A percentile compares a stretch with the other conserved stretches of the same genome.
Evolutionary conservation across 1,140 invertebrate genomes (phyloP).

Genomic region (Drosophila serrata): DNA sequence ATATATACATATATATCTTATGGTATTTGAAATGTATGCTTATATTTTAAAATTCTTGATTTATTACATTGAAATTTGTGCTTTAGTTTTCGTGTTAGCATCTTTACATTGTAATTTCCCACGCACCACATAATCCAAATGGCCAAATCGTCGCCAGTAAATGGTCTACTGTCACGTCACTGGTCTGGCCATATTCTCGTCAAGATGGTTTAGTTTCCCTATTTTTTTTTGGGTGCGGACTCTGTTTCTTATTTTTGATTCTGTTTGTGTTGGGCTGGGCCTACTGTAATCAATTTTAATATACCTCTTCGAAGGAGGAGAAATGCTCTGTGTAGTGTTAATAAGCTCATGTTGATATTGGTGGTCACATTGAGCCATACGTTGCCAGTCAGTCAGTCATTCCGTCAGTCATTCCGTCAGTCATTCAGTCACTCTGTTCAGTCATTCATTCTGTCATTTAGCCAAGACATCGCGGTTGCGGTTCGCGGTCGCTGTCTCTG

Average conservation of each 20-base stretch:
- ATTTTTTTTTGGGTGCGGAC: constrained; percentile 15
- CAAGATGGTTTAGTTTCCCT: constrained; percentile 11
- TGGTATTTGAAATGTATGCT: neutral
- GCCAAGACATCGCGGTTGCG: constrained; percentile 55
- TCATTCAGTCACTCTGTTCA: neutral
- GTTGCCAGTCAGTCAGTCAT: constrained; percentile 49
- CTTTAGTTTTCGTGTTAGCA: constrained; percentile 9
- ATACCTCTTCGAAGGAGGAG: constrained; percentile 23
- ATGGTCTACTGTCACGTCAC: constrained; percentile 76
- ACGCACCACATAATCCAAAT: constrained; percentile 70
- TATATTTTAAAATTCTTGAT: neutral
- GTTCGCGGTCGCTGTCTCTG: constrained; percentile 4
- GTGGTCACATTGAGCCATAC: constrained; percentile 74
- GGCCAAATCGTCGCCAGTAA: constrained; percentile 77
- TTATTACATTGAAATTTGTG: neutral
- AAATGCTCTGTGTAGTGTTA: constrained; percentile 29
- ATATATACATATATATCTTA: neutral
- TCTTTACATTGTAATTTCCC: constrained; percentile 53
- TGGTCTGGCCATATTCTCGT: constrained; percentile 30
- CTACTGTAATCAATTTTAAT: constrained; percentile 72
- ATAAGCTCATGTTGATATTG: constrained; percentile 71
- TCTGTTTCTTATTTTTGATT: constrained; percentile 17
- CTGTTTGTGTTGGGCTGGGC: constrained; percentile 19
- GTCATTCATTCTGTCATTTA: constrained; percentile 42
- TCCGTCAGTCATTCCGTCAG: constrained; percentile 40